phyloP scores from a whole-genome alignment of 2,113 vertebrate genomes.

The Tachysurus vachellii region DNA sequence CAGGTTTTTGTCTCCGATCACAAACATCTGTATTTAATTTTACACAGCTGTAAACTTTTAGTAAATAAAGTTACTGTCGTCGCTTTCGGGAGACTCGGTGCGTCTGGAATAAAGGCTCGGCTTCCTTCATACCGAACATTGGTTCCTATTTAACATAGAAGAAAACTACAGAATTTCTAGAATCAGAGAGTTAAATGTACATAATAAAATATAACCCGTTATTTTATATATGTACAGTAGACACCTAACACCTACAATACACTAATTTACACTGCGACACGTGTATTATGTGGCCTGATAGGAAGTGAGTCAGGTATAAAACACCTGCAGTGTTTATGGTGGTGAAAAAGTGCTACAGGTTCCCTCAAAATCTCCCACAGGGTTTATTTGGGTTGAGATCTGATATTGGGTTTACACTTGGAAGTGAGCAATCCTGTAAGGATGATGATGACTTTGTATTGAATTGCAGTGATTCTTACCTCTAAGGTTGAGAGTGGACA shows the following conservation, averaged over 20 bases:
- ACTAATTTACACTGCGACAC: background rate
- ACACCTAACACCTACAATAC: background rate
- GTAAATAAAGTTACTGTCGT: background rate
- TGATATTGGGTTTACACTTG: background rate
- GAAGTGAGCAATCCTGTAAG: background rate
- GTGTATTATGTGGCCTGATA: too few relatives aligned
- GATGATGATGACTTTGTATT: background rate
- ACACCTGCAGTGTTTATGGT: background rate
- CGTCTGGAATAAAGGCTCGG: background rate
- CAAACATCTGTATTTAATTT: background rate
- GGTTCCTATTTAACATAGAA: constrained; percentile 2
- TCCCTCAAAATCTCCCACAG: background rate
- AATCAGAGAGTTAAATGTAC: too few relatives aligned
- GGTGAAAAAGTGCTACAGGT: background rate
- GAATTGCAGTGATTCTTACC: background rate
- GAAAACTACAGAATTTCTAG: background rate
- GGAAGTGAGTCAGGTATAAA: too few relatives aligned
- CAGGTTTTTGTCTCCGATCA: background rate
- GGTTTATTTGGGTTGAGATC: background rate
- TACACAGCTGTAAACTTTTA: background rate
- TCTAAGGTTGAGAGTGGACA: background rate
- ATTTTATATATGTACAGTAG: background rate
- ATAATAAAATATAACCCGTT: background rate
- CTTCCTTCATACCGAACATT: background rate
- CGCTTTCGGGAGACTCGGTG: background rate